Percentiles rank a stretch among this genome's conserved stretches.
Conservation (phyloP, 2,113 vertebrate species). For the Proteles cristata region DNA sequence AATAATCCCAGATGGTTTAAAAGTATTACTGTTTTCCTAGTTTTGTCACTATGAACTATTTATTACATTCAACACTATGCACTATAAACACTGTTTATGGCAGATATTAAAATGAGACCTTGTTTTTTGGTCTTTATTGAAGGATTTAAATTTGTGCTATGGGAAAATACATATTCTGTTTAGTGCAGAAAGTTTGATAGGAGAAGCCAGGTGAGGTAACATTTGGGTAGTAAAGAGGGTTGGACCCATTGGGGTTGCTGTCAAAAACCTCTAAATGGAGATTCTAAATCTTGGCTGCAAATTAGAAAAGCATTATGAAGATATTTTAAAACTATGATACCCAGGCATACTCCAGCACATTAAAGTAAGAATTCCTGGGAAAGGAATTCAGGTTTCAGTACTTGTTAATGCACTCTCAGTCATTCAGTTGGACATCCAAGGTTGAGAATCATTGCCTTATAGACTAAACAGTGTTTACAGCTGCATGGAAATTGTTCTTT, state of each 20-base stretch:
- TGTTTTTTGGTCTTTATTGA: not conserved
- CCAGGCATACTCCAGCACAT: not conserved
- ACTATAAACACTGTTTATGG: not conserved
- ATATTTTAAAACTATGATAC: not conserved
- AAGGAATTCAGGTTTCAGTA: not conserved
- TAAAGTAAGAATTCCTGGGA: not conserved
- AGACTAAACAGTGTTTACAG: not conserved
- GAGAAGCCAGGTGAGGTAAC: not conserved
- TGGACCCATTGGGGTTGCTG: not conserved
- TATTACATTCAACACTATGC: not conserved
- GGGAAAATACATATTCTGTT: not conserved
- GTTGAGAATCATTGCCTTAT: not conserved
- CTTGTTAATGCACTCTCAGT: not conserved
- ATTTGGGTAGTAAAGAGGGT: not conserved
- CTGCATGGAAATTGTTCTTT: not conserved
- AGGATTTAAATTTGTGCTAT: not conserved
- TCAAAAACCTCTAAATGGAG: not conserved
- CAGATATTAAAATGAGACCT: not conserved
- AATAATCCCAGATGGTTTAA: conserved; percentile 31
- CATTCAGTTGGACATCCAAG: not conserved
- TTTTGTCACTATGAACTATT: not conserved
- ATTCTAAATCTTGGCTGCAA: not conserved
- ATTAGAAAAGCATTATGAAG: not conserved
- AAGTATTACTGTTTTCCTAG: not conserved
- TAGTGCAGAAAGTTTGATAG: not conserved